These are phyloP conservation scores for Sylvia atricapilla DNA, from an alignment of 2,113 vertebrate genomes.

Conservation along the genomic window DNA sequence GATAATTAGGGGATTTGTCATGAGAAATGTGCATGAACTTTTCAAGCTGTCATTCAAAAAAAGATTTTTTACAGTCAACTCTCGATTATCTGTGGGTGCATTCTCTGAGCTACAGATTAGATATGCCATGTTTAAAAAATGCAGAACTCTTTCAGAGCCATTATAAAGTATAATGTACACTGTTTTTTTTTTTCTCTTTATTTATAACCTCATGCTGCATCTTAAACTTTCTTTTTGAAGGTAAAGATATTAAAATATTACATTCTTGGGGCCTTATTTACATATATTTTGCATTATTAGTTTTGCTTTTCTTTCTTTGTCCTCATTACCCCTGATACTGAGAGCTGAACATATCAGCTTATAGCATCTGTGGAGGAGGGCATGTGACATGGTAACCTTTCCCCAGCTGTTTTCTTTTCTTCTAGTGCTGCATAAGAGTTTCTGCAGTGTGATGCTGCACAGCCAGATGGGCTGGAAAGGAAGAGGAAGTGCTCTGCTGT, in stretches of 20 bases:
- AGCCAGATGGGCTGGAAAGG: conserved; percentile 1
- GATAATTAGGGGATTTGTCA: conserved; percentile 58
- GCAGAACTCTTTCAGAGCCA: not conserved
- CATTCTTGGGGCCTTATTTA: not conserved
- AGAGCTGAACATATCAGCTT: conserved; percentile 4
- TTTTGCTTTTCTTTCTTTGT: conserved; percentile 26
- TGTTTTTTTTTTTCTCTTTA: not conserved
- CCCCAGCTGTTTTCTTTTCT: conserved; percentile 41
- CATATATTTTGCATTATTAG: not conserved
- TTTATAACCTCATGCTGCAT: not conserved
- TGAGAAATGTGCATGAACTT: conserved; percentile 49
- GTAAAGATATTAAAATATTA: not conserved
- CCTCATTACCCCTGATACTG: not conserved
- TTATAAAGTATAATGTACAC: not conserved
- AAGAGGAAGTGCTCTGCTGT: not conserved
- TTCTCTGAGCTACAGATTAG: conserved; percentile 40
- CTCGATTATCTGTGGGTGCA: conserved; percentile 29
- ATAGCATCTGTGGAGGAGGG: not conserved
- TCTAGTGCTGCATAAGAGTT: conserved; percentile 12
- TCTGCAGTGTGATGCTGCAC: conserved; percentile 17
- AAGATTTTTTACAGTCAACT: conserved; percentile 45
- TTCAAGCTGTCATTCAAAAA: conserved; percentile 54
- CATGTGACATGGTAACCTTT: not conserved
- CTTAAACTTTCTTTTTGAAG: not conserved
- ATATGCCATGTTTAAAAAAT: not conserved